phyloP scores from a whole-genome alignment of 2,113 vertebrate species.

The Chaenogobius annularis region DNA sequence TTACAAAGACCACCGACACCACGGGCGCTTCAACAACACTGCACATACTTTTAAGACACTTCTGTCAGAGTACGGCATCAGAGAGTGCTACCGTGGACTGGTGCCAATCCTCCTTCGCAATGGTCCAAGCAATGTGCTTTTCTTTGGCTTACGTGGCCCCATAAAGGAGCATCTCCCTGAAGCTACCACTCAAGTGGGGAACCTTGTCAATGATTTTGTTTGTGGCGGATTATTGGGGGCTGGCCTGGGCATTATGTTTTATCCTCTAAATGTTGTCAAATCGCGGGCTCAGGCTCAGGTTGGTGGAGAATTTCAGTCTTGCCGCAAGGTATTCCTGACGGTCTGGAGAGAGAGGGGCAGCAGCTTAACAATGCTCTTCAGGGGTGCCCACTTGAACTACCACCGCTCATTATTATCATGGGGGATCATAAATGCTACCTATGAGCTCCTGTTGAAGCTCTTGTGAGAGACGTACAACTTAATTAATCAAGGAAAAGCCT shows the following conservation, averaged over 20 bases:
- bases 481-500: not conserved
- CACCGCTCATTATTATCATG: constrained; percentile 93
- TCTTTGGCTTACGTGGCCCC: constrained; percentile 89
- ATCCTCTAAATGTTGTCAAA: constrained; percentile 91
- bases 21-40: constrained; percentile 92
- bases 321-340: constrained; percentile 81
- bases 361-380: constrained; percentile 86
- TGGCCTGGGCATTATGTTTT: constrained; percentile 88
- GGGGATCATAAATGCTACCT: constrained; percentile 98
- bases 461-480: no score
- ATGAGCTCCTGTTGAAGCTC: constrained; percentile 91
- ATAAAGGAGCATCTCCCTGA: constrained; percentile 88
- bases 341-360: constrained; percentile 91
- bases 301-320: constrained; percentile 89
- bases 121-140: constrained; percentile 89
- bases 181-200: constrained; percentile 74
- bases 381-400: constrained; percentile 93
- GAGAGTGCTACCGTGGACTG: constrained; percentile 90
- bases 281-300: constrained; percentile 91
- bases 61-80: constrained; percentile 81
- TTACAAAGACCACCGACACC: constrained; percentile 93
- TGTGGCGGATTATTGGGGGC: constrained; percentile 91
- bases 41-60: constrained; percentile 87
- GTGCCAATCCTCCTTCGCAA: constrained; percentile 90
- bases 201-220: constrained; percentile 90